These are phyloP conservation scores for Enteromius mattozi DNA, from an alignment of 2,797 vertebrate genomes.

Conservation along the genomic window DNA sequence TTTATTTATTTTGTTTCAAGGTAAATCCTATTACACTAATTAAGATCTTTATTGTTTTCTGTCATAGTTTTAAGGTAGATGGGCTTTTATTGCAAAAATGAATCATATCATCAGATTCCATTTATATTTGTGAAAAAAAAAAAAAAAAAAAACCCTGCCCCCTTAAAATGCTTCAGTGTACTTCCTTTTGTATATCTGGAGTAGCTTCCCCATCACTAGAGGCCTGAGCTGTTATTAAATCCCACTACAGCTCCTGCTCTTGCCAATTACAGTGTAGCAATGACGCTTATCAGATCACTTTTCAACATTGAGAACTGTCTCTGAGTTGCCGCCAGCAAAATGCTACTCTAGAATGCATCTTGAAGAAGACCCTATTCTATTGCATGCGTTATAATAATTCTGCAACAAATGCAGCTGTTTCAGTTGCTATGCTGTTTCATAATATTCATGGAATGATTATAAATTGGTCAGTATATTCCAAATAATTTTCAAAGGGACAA, in stretches of 20 bases:
- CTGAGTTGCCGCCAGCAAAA: slow-evolving; percentile 40
- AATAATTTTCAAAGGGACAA: slow-evolving; percentile 62
- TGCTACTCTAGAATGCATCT: slow-evolving; percentile 30
- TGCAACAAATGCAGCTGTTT: background rate
- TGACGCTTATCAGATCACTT: slow-evolving; percentile 1
- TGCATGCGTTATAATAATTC: slow-evolving; percentile 4
- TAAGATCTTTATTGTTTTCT: background rate
- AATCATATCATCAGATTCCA: background rate
- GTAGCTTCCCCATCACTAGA: slow-evolving; percentile 15
- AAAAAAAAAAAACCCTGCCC: too few species aligned
- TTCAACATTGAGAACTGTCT: slow-evolving; percentile 21
- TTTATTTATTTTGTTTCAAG: background rate
- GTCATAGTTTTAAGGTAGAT: background rate
- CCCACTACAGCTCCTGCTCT: slow-evolving; percentile 13
- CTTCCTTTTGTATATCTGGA: background rate
- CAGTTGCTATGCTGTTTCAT: slow-evolving; percentile 31
- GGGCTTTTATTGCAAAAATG: background rate
- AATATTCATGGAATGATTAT: slow-evolving; percentile 4
- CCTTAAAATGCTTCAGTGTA: background rate
- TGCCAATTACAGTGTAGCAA: background rate
- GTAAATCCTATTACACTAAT: background rate
- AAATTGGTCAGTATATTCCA: slow-evolving; percentile 43
- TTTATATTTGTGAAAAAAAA: background rate
- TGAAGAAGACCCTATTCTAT: background rate
- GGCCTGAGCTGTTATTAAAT: slow-evolving; percentile 23